Base-by-base conservation (phyloP, 2,797 vertebrate genomes). In the Catostomus latipinnis region DNA sequence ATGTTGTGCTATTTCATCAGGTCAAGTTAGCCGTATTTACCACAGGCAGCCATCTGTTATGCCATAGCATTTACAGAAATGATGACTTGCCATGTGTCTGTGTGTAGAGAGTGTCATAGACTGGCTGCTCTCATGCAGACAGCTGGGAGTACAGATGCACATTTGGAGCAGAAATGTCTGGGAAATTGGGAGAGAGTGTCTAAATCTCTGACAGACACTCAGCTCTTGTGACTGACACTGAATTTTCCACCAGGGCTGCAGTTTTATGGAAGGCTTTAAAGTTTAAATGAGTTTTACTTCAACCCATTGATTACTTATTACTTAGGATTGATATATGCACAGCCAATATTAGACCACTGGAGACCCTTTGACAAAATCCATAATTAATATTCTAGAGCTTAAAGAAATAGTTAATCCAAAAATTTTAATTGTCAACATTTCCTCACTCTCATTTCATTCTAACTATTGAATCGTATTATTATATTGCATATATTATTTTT, bases 1-100 rank as follows among this genome's bases (percentile, higher is more conserved):
- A 85, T 83, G 83, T 84, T 80, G 86, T 86, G 82, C 84, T 72
- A 81, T 82, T 83, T 84, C 58, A 87, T 87, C 43, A 71, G 60
- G 60, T 65, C 50, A 72, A 48, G 63, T 70, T 74, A 71, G 69
- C 65, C 78, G 60, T 70, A 70, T 69, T 82, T 71, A 80, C 68
- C 62, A 63, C 70, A 80, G 77, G 18, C 81, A 49, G 58, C 77
- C 83, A 80, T 83, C 81, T 83, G 81, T 60, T 83, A 16, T 66
- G 60, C 76, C 53, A 16, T 56, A 71, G 58, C 14, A 48, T 63
- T 68, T 46, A 71, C 46, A 77, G 65, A 77, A 69, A 77, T 9
- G 9, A 58, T 61, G 56, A 69, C 65, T 52, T 16, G 54, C 75
- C 34, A 34, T 34, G 34, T 34, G 34, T 34, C 34, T 34, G 34